A percentile compares a stretch with the other conserved stretches of the same genome.
Conservation (phyloP, 2,888 invertebrate genomes). For the Ophion costatus region DNA sequence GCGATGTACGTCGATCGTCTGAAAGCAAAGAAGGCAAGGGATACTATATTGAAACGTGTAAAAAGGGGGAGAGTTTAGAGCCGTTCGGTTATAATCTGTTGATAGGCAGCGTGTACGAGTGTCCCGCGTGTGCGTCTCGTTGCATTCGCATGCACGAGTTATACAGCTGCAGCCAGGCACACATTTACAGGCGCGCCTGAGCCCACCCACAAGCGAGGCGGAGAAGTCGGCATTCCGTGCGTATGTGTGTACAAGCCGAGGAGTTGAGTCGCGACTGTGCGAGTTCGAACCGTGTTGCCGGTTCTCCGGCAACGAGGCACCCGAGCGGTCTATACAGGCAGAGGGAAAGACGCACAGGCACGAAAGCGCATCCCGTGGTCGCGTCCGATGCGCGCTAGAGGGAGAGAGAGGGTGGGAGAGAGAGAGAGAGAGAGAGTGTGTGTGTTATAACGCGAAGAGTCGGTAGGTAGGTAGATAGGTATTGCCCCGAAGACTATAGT, state of each 20-base stretch:
- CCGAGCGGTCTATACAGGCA: conserved; percentile 46
- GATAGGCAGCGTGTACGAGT: background rate
- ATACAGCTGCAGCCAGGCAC: background rate
- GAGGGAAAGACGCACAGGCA: conserved; percentile 50
- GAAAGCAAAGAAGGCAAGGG: no score
- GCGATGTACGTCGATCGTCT: no score
- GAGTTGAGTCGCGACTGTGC: conserved; percentile 70
- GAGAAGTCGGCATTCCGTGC: conserved; percentile 29
- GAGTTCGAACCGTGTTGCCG: conserved; percentile 79
- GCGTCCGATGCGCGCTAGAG: conserved; percentile 57
- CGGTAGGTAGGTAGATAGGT: conserved; percentile 86
- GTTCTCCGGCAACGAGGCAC: conserved; percentile 72
- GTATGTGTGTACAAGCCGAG: background rate
- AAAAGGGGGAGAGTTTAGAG: background rate
- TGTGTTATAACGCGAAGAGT: conserved; percentile 83
- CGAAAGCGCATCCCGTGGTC: conserved; percentile 57
- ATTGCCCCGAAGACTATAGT: conserved; percentile 85
- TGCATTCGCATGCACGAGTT: no score
- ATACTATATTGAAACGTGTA: no score
- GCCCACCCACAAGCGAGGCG: conserved; percentile 67
- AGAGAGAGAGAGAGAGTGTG: conserved; percentile 34
- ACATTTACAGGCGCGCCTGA: conserved; percentile 72
- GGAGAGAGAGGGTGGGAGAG: no score
- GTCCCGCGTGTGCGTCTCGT: conserved; percentile 4
- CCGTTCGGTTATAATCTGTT: background rate